phyloP scores from a whole-genome alignment of 1,140 invertebrate species.

The Drosophila tristis region DNA sequence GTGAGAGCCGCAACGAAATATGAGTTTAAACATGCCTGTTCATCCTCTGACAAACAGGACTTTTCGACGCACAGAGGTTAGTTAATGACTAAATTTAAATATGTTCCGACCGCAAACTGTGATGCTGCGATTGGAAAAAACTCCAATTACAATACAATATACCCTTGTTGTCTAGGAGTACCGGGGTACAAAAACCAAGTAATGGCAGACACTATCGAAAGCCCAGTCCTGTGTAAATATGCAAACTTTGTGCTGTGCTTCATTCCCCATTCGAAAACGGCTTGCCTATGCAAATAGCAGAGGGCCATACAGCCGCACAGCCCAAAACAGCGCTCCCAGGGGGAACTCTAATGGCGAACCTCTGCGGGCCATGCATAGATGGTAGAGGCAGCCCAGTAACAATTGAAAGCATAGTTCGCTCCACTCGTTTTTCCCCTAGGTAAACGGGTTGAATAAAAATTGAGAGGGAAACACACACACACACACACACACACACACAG shows the following conservation, averaged over 20 bases:
- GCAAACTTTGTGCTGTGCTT: constrained; percentile 51
- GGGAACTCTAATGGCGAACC: constrained; percentile 42
- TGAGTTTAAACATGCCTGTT: too few species aligned
- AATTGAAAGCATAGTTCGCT: constrained; percentile 59
- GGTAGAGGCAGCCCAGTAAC: constrained; percentile 33
- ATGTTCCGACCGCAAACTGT: too few species aligned
- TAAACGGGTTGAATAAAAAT: constrained; percentile 40
- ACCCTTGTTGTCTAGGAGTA: too few species aligned
- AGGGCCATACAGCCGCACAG: constrained; percentile 22
- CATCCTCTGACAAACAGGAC: too few species aligned
- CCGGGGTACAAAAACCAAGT: not conserved
- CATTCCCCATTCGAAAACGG: constrained; percentile 54
- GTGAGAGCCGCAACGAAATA: too few species aligned
- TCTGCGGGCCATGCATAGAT: constrained; percentile 7
- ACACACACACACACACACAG: constrained; percentile 1
- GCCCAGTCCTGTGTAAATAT: constrained; percentile 46
- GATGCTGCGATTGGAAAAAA: too few species aligned
- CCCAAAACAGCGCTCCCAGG: constrained; percentile 19
- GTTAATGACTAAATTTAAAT: too few species aligned
- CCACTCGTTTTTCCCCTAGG: constrained; percentile 32
- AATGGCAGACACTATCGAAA: constrained; percentile 17
- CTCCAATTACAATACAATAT: too few species aligned
- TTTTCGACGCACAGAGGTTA: too few species aligned
- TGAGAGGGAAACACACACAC: constrained; percentile 8
- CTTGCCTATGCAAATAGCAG: constrained; percentile 74